These are phyloP conservation scores for Tapera naevia DNA, from an alignment of 2,797 vertebrate genomes.

Conservation along the genomic window DNA sequence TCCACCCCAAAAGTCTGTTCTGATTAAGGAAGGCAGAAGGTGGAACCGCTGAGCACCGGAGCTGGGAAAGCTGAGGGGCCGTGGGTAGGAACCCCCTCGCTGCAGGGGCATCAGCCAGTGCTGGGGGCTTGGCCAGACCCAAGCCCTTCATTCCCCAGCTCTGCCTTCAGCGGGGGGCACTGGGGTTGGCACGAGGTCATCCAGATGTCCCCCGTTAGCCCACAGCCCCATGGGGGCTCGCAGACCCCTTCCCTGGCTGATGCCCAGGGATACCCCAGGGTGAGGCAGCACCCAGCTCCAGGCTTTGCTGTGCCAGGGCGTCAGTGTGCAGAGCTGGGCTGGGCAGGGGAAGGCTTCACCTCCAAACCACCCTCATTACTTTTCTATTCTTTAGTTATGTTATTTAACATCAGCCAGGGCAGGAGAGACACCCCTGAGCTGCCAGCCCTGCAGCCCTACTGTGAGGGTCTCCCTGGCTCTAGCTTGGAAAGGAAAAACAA, in stretches of 20 bases:
- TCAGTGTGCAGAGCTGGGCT: not conserved
- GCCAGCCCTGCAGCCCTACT: too few relatives aligned
- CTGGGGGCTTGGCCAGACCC: not conserved
- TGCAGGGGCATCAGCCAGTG: not conserved
- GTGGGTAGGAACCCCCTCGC: not conserved
- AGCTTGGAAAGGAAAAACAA: too few relatives aligned
- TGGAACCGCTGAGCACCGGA: not conserved
- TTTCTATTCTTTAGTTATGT: not conserved
- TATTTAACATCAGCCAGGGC: not conserved
- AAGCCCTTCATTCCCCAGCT: not conserved
- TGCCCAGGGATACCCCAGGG: not conserved
- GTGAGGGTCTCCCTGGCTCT: too few relatives aligned
- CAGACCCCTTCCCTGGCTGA: not conserved
- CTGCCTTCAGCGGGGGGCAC: fast-evolving
- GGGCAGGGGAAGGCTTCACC: not conserved
- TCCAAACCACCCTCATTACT: not conserved
- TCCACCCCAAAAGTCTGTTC: not conserved
- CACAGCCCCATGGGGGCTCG: too few relatives aligned
- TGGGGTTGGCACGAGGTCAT: not conserved
- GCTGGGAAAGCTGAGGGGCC: not conserved
- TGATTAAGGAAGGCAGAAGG: too few relatives aligned
- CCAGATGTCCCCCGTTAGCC: fast-evolving
- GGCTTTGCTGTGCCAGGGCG: fast-evolving
- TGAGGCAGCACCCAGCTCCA: not conserved
- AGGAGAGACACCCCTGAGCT: too few relatives aligned